phyloP scores from a whole-genome alignment of 2,888 invertebrate genomes.

The Thereva nobilitata region DNA sequence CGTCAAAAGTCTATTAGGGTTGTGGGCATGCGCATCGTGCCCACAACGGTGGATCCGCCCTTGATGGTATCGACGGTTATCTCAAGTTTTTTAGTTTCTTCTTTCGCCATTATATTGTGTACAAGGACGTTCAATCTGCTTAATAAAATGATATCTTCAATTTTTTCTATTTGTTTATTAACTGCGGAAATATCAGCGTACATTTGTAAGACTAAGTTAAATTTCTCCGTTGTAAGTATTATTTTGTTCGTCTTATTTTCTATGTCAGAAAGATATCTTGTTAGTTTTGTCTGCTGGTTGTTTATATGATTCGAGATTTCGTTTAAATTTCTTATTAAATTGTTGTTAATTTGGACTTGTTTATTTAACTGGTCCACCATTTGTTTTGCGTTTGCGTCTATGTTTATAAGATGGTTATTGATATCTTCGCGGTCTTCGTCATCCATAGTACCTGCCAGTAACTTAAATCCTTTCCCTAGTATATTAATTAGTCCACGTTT shows the following conservation, averaged over 20 bases:
- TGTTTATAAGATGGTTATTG: neutral
- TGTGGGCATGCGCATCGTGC: no score
- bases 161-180: no score
- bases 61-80: constrained; percentile 7
- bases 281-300: neutral
- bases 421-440: neutral
- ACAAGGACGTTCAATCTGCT: constrained; percentile 2
- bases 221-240: no score
- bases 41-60: no score
- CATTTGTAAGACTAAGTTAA: no score
- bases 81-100: neutral
- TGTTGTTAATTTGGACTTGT: neutral
- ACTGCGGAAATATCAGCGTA: no score
- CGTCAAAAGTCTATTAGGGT: no score
- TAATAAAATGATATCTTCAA: no score
- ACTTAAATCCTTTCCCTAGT: constrained; percentile 9
- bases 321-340: neutral
- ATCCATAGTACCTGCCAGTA: neutral
- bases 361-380: neutral
- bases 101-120: neutral
- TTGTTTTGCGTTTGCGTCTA: neutral
- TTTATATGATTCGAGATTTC: neutral
- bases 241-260: neutral
- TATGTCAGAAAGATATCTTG: neutral
- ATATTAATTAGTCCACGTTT: constrained; percentile 13